Evolutionary conservation across 2,888 invertebrate genomes (phyloP), one percentile per base, ranked within the genome.

Genomic region (Tenthredo scrophulariae): DNA sequence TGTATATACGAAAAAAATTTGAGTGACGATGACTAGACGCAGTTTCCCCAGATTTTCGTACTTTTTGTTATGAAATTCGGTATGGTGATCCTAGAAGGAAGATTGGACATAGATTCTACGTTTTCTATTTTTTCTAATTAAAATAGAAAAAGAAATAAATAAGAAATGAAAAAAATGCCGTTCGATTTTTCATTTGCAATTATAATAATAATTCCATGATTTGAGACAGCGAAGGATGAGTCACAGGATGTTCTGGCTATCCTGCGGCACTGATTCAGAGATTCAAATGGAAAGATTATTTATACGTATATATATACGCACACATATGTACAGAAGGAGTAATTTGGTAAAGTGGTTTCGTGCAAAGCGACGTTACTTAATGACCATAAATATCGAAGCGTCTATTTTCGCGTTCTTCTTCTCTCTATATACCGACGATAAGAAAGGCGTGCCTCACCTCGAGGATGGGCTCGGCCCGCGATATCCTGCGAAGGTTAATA

Each of bases 291-390:
- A 26, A 62, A 26, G 9, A 62, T 26, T 62, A 10, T 58, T 10
- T 9, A 58, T 18, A 50, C 2, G 50, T 50, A 22, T 58, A 58
- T 1, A n/a, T 54, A 58, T 22, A 58, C 5, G 58, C 22, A 22
- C 22, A 58, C n/a, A 58, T 22, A 18, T 22, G n/a, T 26, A 26
- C 46, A 62, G 84, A 86, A 83, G 84, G 77, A 86, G 67, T 46
- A 83, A 83, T 83, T 70, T 83, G 83, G 40, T 83, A 67, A 83
- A 83, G 83, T 83, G 83, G 43, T 83, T 54, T 83, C 79, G 67
- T 70, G 29, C 43, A 18, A 43, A 67, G 26, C 46, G n/a, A 67
- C n/a, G n/a, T 65, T 83, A 46, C 83, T 67, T 83, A 83, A 83
- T 67, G 43, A 83, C 83, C 83, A 67, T 83, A 83, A 83, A 83